Evolutionary conservation across 2,888 invertebrate genomes (phyloP).

Genomic region (Macaria liturata): DNA sequence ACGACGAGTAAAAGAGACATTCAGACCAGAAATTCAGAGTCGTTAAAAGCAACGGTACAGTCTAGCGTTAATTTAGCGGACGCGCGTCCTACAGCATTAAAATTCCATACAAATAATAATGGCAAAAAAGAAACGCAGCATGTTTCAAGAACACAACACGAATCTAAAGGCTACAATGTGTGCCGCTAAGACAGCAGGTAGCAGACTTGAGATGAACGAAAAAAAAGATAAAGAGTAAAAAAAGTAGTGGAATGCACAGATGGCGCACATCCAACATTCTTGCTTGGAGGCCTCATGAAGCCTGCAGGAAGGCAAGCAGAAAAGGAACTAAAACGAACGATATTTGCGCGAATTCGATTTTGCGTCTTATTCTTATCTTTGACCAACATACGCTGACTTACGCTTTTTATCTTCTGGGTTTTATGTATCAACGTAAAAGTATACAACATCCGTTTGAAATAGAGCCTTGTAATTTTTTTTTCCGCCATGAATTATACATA

Average conservation of each 20-base stretch:
- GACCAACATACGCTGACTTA: too few relatives aligned
- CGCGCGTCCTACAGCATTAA: slow-evolving; percentile 18
- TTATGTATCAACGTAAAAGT: too few relatives aligned
- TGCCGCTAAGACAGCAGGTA: slow-evolving; percentile 72
- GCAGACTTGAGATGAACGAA: slow-evolving; percentile 53
- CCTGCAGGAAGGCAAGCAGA: slow-evolving; percentile 41
- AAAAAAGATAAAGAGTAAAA: slow-evolving; percentile 48
- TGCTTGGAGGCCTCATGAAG: slow-evolving; percentile 44
- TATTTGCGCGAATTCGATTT: slow-evolving; percentile 14
- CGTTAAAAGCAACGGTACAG: slow-evolving; percentile 22
- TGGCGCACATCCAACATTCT: slow-evolving; percentile 76
- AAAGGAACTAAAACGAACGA: slow-evolving; percentile 29
- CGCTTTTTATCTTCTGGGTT: too few relatives aligned
- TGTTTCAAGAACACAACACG: slow-evolving; percentile 32
- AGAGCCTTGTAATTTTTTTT: too few relatives aligned
- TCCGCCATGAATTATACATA: too few relatives aligned
- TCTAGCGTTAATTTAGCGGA: slow-evolving; percentile 19
- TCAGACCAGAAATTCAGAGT: slow-evolving; percentile 10
- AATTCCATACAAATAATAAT: slow-evolving; percentile 37
- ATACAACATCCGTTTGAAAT: too few relatives aligned
- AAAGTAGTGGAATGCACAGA: slow-evolving; percentile 76
- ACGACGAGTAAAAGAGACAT: neutral
- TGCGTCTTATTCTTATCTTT: neutral
- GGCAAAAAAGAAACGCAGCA: slow-evolving; percentile 24
- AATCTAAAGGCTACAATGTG: slow-evolving; percentile 55